Percentiles rank a stretch among this genome's conserved stretches.
These are phyloP conservation scores for Parotia lawesii DNA, from an alignment of 2,113 vertebrate genomes.

Conservation along the genomic window DNA sequence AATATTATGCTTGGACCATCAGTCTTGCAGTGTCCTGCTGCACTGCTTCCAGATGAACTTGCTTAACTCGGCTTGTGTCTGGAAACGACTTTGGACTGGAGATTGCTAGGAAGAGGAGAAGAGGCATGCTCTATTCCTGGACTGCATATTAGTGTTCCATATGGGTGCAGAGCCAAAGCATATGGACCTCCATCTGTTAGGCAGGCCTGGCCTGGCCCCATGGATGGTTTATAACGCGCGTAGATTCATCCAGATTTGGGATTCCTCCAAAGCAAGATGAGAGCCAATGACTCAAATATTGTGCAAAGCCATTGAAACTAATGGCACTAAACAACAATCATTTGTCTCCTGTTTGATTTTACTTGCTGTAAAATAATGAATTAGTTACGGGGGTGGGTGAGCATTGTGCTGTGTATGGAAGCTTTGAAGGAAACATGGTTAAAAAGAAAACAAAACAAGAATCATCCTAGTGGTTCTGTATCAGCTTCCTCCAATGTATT, in stretches of 20 bases:
- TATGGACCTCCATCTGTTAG: slow-evolving; percentile 74
- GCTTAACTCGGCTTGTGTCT: neutral
- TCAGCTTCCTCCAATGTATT: slow-evolving; percentile 25
- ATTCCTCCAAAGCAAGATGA: slow-evolving; percentile 68
- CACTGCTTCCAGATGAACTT: slow-evolving; percentile 22
- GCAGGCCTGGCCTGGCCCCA: slow-evolving; percentile 66
- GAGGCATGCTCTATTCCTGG: slow-evolving; percentile 64
- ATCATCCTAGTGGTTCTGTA: slow-evolving; percentile 6
- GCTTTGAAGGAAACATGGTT: slow-evolving; percentile 51
- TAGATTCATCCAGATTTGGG: slow-evolving; percentile 72
- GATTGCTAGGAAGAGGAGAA: slow-evolving; percentile 28
- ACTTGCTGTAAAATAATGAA: slow-evolving; percentile 66
- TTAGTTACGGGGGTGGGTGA: slow-evolving; percentile 57
- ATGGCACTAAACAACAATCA: slow-evolving; percentile 71
- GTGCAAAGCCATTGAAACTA: slow-evolving; percentile 74
- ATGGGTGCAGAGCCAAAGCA: slow-evolving; percentile 69
- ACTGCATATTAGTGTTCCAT: slow-evolving; percentile 58
- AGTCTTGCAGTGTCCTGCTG: neutral
- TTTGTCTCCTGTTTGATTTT: slow-evolving; percentile 74
- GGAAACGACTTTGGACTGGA: slow-evolving; percentile 17
- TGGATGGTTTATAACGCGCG: slow-evolving; percentile 65
- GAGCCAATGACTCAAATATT: slow-evolving; percentile 74
- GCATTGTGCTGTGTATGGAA: slow-evolving; percentile 33
- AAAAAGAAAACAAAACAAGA: slow-evolving; percentile 46
- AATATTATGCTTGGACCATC: slow-evolving; percentile 5